Evolutionary conservation across 2,797 vertebrate species (phyloP).

Genomic region (Ciconia nigra): DNA sequence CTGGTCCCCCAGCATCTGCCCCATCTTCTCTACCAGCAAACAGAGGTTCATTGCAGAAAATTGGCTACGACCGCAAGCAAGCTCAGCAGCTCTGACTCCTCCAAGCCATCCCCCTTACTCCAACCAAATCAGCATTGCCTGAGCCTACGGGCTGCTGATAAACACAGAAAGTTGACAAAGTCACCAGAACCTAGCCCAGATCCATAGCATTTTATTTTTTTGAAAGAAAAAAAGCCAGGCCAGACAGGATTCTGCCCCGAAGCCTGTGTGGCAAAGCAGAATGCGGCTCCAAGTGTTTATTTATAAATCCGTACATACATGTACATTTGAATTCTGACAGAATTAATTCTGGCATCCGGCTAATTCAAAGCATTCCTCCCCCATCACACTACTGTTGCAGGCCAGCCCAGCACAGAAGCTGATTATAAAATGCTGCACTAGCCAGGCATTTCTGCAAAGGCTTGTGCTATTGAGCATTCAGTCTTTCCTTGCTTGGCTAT

Average conservation of each 20-base stretch:
- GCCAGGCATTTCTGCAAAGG: constrained; percentile 64
- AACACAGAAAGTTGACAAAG: neutral
- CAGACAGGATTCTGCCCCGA: neutral
- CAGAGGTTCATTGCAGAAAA: neutral
- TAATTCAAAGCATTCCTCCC: constrained; percentile 67
- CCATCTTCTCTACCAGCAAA: neutral
- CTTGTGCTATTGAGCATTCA: constrained; percentile 66
- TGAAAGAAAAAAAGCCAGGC: neutral
- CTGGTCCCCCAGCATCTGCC: neutral
- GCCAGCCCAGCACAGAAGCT: constrained; percentile 63
- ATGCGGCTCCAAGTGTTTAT: constrained; percentile 40
- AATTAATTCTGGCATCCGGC: constrained; percentile 64
- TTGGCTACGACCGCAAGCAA: neutral
- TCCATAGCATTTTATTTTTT: neutral
- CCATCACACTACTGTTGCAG: constrained; percentile 59
- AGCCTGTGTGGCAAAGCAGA: constrained; percentile 28
- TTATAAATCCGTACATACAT: constrained; percentile 54
- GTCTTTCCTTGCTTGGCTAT: constrained; percentile 58
- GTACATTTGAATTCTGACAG: constrained; percentile 63
- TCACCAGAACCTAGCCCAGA: constrained; percentile 2
- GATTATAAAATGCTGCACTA: constrained; percentile 61
- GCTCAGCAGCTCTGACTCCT: neutral
- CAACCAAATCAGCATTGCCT: neutral
- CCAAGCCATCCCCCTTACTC: neutral
- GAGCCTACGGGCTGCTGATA: neutral